Conservation (phyloP, 1,140 invertebrate species). For the Danaus melanippus region DNA sequence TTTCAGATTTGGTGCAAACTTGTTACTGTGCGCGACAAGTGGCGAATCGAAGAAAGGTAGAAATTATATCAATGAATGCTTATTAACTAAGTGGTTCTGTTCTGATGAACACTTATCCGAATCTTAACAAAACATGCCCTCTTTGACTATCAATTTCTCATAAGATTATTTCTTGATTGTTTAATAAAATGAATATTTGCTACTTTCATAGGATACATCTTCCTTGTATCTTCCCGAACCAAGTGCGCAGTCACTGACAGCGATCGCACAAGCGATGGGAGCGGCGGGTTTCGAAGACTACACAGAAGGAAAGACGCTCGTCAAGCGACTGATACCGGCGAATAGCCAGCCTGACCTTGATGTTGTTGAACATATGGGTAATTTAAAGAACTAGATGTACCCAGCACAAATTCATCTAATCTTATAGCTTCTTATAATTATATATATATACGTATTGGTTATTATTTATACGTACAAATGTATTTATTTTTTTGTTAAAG, state of each 20-base stretch:
- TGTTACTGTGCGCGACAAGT: slow-evolving; percentile 20
- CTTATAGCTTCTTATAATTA: slow-evolving; percentile 1
- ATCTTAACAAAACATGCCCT: neutral
- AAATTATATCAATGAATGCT: neutral
- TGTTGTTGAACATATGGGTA: slow-evolving; percentile 60
- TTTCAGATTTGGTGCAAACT: slow-evolving; percentile 22
- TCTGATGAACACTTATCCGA: neutral
- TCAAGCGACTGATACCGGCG: slow-evolving; percentile 56
- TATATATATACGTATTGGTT: slow-evolving; percentile 1
- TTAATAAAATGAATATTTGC: slow-evolving; percentile 7
- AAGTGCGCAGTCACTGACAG: slow-evolving; percentile 52
- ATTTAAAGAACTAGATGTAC: neutral
- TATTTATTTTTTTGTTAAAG: neutral
- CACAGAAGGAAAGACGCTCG: slow-evolving; percentile 54
- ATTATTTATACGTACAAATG: neutral
- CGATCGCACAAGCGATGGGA: slow-evolving; percentile 55
- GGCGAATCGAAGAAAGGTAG: slow-evolving; percentile 20
- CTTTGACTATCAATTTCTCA: neutral
- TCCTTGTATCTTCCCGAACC: slow-evolving; percentile 43
- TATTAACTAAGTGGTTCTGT: neutral
- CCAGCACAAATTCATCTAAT: neutral
- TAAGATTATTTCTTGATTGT: neutral
- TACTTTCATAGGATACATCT: slow-evolving; percentile 29
- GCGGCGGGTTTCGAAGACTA: slow-evolving; percentile 60
- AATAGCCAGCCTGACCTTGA: slow-evolving; percentile 53